These are phyloP conservation scores for Cryptoleucopteryx plumbea DNA, from an alignment of 2,113 vertebrate genomes.

Conservation along the genomic window DNA sequence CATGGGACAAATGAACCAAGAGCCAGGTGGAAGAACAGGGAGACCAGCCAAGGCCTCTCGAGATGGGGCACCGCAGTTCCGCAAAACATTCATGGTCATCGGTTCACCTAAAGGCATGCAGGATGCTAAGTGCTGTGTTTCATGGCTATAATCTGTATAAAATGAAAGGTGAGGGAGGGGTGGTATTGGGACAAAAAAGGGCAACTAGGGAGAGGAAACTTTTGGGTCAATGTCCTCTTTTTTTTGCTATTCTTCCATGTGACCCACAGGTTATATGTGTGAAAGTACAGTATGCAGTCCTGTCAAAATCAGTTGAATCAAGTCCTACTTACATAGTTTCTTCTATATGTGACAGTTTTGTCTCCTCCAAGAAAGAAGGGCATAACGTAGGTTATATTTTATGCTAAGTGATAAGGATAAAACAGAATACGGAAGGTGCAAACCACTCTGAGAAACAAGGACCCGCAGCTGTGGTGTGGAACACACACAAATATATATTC, in stretches of 20 bases:
- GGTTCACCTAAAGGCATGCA: not conserved
- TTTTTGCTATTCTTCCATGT: not conserved
- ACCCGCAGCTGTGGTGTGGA: not conserved
- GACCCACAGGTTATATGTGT: not conserved
- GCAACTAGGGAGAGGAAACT: not conserved
- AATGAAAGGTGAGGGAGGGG: not conserved
- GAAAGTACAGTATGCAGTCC: not conserved
- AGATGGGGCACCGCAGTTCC: not conserved
- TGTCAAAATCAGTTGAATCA: not conserved
- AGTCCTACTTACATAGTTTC: not conserved
- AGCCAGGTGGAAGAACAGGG: not conserved
- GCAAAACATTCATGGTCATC: not conserved
- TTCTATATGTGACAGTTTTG: not conserved
- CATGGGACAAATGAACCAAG: not conserved
- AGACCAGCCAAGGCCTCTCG: not conserved
- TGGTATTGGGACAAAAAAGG: not conserved
- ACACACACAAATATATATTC: not conserved
- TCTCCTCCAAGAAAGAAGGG: not conserved
- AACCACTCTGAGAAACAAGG: not conserved
- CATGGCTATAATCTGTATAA: not conserved
- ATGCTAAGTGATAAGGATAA: not conserved
- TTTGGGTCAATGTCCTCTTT: not conserved
- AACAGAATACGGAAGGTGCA: not conserved
- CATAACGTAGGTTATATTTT: not conserved
- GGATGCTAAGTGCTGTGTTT: not conserved